Evolutionary conservation across 1,140 invertebrate species (phyloP).

Genomic region (Drosophila novamexicana): DNA sequence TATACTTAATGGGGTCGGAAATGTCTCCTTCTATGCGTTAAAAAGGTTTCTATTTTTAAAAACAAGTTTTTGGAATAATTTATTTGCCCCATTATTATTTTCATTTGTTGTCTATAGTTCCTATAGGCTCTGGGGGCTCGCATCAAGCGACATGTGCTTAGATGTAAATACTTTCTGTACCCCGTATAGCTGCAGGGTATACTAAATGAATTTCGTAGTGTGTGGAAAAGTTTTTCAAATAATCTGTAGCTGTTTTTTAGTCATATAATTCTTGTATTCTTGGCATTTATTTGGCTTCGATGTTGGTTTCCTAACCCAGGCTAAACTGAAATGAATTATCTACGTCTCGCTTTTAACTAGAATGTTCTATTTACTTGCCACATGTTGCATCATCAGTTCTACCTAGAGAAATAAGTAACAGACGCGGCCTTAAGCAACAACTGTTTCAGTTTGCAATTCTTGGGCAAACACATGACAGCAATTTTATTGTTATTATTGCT

Average conservation of each 20-base stretch:
- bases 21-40: too few relatives aligned
- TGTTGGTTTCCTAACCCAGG: slow-evolving; percentile 12
- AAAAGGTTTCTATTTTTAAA: too few relatives aligned
- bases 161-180: too few relatives aligned
- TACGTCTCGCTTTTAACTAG: neutral
- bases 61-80: too few relatives aligned
- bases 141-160: too few relatives aligned
- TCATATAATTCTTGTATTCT: neutral
- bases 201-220: neutral
- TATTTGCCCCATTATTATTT: too few relatives aligned
- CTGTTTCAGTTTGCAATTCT: slow-evolving; percentile 39
- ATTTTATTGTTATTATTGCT: slow-evolving; percentile 5
- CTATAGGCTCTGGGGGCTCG: too few relatives aligned
- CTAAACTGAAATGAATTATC: slow-evolving; percentile 7
- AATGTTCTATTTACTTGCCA: slow-evolving; percentile 1
- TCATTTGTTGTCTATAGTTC: too few relatives aligned
- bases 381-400: slow-evolving; percentile 23
- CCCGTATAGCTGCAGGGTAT: too few relatives aligned
- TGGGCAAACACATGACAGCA: slow-evolving; percentile 41
- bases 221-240: too few relatives aligned
- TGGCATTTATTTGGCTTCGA: neutral
- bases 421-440: slow-evolving; percentile 25
- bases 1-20: too few relatives aligned
- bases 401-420: neutral
- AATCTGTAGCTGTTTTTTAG: neutral